Evolutionary conservation across 1,140 invertebrate genomes (phyloP).

Genomic region (Charaxes varanes): DNA sequence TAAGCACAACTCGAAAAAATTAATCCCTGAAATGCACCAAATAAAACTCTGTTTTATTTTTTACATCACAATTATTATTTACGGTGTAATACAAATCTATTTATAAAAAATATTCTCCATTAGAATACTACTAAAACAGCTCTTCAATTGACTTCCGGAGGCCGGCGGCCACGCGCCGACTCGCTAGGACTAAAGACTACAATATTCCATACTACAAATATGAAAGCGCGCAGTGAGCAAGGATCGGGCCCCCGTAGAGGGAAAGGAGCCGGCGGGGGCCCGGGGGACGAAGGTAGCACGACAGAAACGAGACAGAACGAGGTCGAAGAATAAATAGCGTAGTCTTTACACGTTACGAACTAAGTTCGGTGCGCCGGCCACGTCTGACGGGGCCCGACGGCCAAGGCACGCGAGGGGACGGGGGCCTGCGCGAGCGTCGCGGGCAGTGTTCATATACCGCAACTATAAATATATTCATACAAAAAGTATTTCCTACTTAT

Average conservation of each 20-base stretch:
- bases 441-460: not conserved
- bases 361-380: conserved; percentile 23
- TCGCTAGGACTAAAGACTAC: conserved; percentile 29
- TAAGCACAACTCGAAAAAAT: conserved; percentile 62
- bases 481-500: no score
- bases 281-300: conserved; percentile 13
- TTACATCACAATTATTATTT: conserved; percentile 66
- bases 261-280: conserved; percentile 18
- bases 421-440: not conserved
- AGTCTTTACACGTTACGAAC: conserved; percentile 29
- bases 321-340: conserved; percentile 35
- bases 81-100: conserved; percentile 56
- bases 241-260: conserved; percentile 35
- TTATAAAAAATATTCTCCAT: conserved; percentile 59
- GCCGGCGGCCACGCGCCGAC: conserved; percentile 26
- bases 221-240: conserved; percentile 62
- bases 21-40: conserved; percentile 65
- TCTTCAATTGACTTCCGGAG: conserved; percentile 61
- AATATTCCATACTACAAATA: conserved; percentile 40
- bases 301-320: conserved; percentile 17
- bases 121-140: conserved; percentile 45
- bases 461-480: no score
- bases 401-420: conserved; percentile 11
- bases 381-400: conserved; percentile 19
- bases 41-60: conserved; percentile 74